Conservation (phyloP, 2,113 vertebrate species). For the Triplophysa dalaica region DNA sequence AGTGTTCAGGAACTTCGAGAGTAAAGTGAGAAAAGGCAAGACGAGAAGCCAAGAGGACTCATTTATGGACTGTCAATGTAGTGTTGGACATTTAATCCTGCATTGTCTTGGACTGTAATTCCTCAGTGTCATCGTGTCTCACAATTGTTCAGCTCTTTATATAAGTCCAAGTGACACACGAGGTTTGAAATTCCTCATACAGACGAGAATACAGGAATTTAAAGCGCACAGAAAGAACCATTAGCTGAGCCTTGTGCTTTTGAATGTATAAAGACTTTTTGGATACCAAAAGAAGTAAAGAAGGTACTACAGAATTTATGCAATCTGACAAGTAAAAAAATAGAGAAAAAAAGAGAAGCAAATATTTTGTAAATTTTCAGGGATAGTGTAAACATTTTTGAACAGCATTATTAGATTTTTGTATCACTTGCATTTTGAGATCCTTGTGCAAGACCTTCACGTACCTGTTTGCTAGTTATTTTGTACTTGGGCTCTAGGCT, state of each 20-base stretch:
- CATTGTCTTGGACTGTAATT: slow-evolving; percentile 26
- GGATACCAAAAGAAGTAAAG: slow-evolving; percentile 24
- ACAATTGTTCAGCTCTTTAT: slow-evolving; percentile 21
- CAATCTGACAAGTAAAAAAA: not conserved
- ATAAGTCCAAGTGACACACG: slow-evolving; percentile 3
- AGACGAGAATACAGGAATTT: slow-evolving; percentile 22
- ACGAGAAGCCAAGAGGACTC: slow-evolving; percentile 9
- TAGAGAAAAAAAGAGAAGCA: not conserved
- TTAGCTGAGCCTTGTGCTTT: slow-evolving; percentile 6
- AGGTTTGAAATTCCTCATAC: slow-evolving; percentile 13
- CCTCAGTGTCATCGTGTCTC: not conserved
- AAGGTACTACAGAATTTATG: slow-evolving; percentile 25
- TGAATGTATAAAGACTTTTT: slow-evolving; percentile 41
- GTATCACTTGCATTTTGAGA: slow-evolving; percentile 31
- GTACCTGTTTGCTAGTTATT: slow-evolving; percentile 42
- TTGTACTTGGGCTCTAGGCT: slow-evolving; percentile 55
- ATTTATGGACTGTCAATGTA: not conserved
- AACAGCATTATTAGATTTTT: slow-evolving; percentile 8
- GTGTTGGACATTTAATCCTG: slow-evolving; percentile 20
- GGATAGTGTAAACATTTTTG: slow-evolving; percentile 16
- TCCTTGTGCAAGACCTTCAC: slow-evolving; percentile 39
- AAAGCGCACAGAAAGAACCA: slow-evolving; percentile 10
- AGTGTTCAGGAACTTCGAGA: slow-evolving; percentile 5
- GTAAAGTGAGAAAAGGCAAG: slow-evolving; percentile 20
- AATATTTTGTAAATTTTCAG: slow-evolving; percentile 30